Base-by-base conservation (phyloP, 92 coral and sea anemone genomes). In the Umimayanthus kanabou region DNA sequence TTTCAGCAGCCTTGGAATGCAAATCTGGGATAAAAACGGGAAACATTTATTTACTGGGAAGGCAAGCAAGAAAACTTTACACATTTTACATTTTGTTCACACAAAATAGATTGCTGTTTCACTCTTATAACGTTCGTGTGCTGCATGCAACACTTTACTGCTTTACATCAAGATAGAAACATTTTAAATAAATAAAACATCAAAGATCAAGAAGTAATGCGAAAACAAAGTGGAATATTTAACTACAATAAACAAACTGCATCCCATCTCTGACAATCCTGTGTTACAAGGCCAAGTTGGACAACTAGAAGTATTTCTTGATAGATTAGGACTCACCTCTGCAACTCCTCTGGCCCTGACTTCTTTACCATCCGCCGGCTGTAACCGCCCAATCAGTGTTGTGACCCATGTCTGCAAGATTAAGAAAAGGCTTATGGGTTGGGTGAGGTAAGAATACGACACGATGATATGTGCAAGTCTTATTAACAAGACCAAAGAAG, bases 1-100 rank as follows among this genome's bases (percentile, higher is more conserved):
- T 90, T 90, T 93, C 74, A 96, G 80, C 64, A 96, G 42, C 91
- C 93, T 91, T 70, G 99, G 98, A 30, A 96, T 91, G 76, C 91
- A 93, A 88, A 91, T 90, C 99, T 96, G 88, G 25, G 67, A 87
- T 55, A 77, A 26, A 69, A 89, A 77, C 29, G 33, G n/a, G 73
- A 64, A 9, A 88, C 33, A 13, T 22, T 42, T 57, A 55, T 22
- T 80, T 15, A 79, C 39, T 61, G 25, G 69, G n/a, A 22, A 20
- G 69, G 26, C 6, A 61, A 72, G 2, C 49, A 74, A 74, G n/a
- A 30, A 74, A 4, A 39, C 4, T 13, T 26, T 20, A 39, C 22
- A n/a, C n/a, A n/a, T n/a, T n/a, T n/a, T n/a, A n/a, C n/a, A n/a
- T n/a, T n/a, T n/a, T n/a, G 26, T 53, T 53, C 20, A 53, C 1